A percentile compares a stretch with the other conserved stretches of the same genome.
These are phyloP conservation scores for Nyctibius grandis DNA, from an alignment of 2,797 vertebrate species.

Conservation along the genomic window DNA sequence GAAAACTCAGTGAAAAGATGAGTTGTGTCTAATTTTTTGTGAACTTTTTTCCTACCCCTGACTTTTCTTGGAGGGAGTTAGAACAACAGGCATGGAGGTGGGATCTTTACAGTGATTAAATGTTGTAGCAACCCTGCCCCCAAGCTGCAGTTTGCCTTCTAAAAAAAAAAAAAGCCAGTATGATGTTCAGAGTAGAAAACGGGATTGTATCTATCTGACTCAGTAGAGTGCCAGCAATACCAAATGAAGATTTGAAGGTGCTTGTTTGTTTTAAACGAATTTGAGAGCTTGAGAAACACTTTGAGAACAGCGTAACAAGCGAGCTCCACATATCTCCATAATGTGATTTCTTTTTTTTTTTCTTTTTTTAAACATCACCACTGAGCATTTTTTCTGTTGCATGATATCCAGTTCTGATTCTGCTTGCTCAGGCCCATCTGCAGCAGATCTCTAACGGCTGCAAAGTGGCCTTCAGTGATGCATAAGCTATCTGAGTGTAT, in stretches of 20 bases:
- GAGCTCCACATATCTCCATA: not conserved
- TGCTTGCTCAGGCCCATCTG: not conserved
- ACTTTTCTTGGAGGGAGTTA: not conserved
- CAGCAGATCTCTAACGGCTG: not conserved
- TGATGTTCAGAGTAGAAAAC: not conserved
- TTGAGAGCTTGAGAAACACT: not conserved
- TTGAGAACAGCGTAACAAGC: not conserved
- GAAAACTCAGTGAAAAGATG: not conserved
- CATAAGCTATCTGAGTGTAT: accelerated
- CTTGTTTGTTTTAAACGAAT: not conserved
- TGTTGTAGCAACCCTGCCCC: not conserved
- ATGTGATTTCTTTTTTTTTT: not conserved
- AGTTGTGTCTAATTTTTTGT: not conserved
- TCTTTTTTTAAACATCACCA: not conserved
- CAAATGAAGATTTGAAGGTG: not conserved
- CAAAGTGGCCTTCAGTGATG: not conserved
- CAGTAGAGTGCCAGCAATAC: not conserved
- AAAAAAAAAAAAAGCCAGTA: not conserved
- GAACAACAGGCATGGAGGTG: not conserved
- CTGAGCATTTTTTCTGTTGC: not conserved
- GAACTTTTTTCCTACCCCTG: not conserved
- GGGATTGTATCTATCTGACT: not conserved
- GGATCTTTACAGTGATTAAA: not conserved
- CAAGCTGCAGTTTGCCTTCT: not conserved
- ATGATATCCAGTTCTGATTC: not conserved